Evolutionary conservation across 2,888 invertebrate species (phyloP), one percentile per base, ranked within the genome.

Genomic region (Platypus cylindrus): DNA sequence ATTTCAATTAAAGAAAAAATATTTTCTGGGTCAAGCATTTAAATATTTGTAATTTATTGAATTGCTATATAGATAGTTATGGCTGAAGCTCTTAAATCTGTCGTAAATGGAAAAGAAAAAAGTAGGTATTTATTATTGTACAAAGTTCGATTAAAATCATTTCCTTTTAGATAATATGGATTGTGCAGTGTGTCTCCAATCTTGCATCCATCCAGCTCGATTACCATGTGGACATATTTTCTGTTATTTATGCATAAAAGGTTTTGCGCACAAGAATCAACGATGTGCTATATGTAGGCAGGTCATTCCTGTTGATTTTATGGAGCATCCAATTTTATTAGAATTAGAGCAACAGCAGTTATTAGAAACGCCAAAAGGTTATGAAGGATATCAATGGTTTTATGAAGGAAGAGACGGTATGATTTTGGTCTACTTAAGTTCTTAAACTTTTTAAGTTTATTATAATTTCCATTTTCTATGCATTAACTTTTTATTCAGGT

Each of bases 191-290:
- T 95, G 94, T 56, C 69, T 94, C 33, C 90, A 91, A 65, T 73
- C 75, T 18, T 87, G 83, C 56, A 75, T 91, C 45, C 85, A 91
- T 63, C 94, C 94, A n/a, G 85, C 91, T 1, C 74, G 80, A 53
- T 67, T 95, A 30, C 93, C 93, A 0, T 95, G 94, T 61, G 79
- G 78, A n/a, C 95, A 95, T 58, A 75, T 93, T 40, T 95, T 95
- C 61, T 95, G 94, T 62, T 95, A 86, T 59, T 68, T 95, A 4
- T 95, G 94, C 61, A 82, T 91, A 2, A 95, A 95, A 74, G 95
- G 89, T 46, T 75, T 89, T 50, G 77, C 83, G 2, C 81, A 84
- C 55, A 84, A 85, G 58, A 86, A 80, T 53, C 82, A 79, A 54
- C 73, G 76, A 46, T 94, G 94, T 70, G 91, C 94, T 2, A 82